Percentiles rank a stretch among this genome's conserved stretches.
phyloP scores from a whole-genome alignment of 30 jellyfish, hydroid and myxozoan species.

The Turritopsis rubra region DNA sequence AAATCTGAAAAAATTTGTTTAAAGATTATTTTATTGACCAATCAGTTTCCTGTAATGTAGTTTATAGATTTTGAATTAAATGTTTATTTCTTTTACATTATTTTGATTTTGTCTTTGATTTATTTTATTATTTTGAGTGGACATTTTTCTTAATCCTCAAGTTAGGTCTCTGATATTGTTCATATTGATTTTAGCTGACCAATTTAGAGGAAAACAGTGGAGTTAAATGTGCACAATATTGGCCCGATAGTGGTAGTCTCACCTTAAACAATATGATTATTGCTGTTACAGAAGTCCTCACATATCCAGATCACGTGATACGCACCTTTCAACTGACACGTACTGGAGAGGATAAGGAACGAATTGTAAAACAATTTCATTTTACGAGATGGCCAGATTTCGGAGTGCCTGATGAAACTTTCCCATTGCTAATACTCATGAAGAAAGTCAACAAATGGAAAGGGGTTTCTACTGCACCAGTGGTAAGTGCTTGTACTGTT shows the following conservation, averaged over 20 bases:
- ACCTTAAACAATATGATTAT: conserved; percentile 53
- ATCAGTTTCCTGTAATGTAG: no score
- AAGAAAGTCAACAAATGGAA: conserved; percentile 84
- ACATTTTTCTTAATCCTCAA: no score
- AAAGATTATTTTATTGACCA: no score
- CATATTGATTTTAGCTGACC: conserved; percentile 57
- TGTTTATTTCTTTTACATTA: no score
- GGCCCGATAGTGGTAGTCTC: conserved; percentile 86
- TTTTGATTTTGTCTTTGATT: no score
- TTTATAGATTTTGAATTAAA: no score
- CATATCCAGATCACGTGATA: conserved; percentile 75
- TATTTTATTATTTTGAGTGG: no score
- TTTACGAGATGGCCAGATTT: conserved; percentile 95
- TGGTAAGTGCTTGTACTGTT: conserved; percentile 26
- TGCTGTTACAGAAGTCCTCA: conserved; percentile 45
- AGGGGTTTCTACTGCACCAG: conserved; percentile 26
- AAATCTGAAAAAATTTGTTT: no score
- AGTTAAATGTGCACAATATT: conserved; percentile 87
- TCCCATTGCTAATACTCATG: conserved; percentile 65
- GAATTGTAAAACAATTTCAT: conserved; percentile 81
- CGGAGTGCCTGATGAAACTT: conserved; percentile 85
- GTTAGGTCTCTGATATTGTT: no score
- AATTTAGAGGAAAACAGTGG: conserved; percentile 76
- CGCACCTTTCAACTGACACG: conserved; percentile 74
- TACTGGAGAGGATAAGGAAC: conserved; percentile 69